Conservation (phyloP, 2,797 vertebrate species). For the Hydrolagus colliei region DNA sequence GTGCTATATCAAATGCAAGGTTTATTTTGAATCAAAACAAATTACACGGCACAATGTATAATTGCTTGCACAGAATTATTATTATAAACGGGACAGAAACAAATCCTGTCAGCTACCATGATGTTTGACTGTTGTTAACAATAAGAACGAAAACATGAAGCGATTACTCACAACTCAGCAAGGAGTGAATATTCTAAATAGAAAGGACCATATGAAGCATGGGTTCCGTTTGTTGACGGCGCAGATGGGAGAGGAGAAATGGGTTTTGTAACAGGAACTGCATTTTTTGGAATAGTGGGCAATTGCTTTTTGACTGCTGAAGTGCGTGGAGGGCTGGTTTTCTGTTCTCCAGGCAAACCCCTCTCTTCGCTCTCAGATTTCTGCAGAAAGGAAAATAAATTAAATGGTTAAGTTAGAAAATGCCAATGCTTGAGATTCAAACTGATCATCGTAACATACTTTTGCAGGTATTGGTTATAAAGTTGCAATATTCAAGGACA, state of each 20-base stretch:
- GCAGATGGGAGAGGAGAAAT: slow-evolving; percentile 60
- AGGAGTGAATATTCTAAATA: slow-evolving; percentile 96
- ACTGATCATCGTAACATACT: background rate
- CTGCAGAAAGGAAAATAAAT: slow-evolving; percentile 46
- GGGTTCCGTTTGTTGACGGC: slow-evolving; percentile 84
- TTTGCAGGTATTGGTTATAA: background rate
- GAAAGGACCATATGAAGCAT: slow-evolving; percentile 93
- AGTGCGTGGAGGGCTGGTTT: slow-evolving; percentile 73
- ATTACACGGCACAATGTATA: no score
- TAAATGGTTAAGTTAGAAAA: background rate
- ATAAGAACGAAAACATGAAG: background rate
- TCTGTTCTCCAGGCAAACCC: slow-evolving; percentile 65
- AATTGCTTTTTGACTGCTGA: slow-evolving; percentile 77
- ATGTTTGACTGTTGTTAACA: no score
- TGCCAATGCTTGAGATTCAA: background rate
- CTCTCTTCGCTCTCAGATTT: slow-evolving; percentile 84
- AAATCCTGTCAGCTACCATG: no score
- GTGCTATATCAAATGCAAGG: no score
- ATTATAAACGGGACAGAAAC: no score
- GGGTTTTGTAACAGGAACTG: slow-evolving; percentile 80
- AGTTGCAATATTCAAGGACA: background rate
- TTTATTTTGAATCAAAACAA: no score
- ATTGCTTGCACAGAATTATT: no score
- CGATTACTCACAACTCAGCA: slow-evolving; percentile 84
- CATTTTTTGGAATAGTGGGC: slow-evolving; percentile 82